Evolutionary conservation across 1,140 invertebrate species (phyloP).

Genomic region (Drosophila sp.): DNA sequence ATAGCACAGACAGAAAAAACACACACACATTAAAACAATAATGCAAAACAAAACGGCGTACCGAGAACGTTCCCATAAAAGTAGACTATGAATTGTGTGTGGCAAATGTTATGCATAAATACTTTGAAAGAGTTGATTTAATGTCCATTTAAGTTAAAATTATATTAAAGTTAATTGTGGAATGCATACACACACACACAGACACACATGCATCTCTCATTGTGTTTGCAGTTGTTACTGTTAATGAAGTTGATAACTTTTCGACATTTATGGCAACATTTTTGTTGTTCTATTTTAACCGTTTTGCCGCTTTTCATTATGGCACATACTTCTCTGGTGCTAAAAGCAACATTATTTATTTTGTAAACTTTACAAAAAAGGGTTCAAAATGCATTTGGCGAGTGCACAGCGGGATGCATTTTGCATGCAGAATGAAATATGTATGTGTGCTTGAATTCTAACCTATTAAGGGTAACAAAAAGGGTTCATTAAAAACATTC

Average conservation of each 20-base stretch:
- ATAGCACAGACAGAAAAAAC: conserved; percentile 18
- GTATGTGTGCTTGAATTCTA: not conserved
- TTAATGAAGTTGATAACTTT: conserved; percentile 10
- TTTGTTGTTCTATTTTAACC: not conserved
- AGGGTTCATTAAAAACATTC: too few relatives aligned
- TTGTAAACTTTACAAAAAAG: not conserved
- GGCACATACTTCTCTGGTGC: not conserved
- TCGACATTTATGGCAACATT: conserved; percentile 5
- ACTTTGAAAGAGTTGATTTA: conserved; percentile 37
- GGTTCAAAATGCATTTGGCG: not conserved
- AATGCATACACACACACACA: not conserved
- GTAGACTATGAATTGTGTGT: conserved; percentile 19
- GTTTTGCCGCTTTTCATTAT: not conserved
- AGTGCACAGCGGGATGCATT: not conserved
- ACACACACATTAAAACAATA: conserved; percentile 15
- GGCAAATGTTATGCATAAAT: conserved; percentile 7
- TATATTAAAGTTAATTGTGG: conserved; percentile 30
- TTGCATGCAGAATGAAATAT: not conserved
- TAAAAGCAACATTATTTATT: not conserved
- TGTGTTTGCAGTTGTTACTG: not conserved
- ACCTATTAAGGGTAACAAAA: too few relatives aligned
- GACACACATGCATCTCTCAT: not conserved
- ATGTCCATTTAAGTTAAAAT: conserved; percentile 36
- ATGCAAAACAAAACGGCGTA: conserved; percentile 8
- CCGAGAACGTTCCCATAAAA: conserved; percentile 26